Evolutionary conservation across 2,797 vertebrate species (phyloP), one percentile per base, ranked within the genome.

Genomic region (Crenuchus spilurus): DNA sequence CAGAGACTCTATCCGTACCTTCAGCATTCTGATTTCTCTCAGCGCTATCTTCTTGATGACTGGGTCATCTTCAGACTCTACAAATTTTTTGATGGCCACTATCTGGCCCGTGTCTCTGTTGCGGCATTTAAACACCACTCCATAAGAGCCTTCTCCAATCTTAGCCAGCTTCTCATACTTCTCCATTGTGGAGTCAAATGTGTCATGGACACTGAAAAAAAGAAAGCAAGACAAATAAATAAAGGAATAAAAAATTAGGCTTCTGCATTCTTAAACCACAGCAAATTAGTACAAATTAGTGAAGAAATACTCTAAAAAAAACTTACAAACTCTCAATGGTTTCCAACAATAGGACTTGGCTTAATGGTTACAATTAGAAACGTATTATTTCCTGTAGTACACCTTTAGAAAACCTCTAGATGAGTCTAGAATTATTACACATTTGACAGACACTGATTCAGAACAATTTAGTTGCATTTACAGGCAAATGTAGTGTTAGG

Each of bases 61-160:
- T 0, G 95, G 95, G 65, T 96, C 94, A 0, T 96, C 95, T 81
- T 96, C 94, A 0, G 95, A 95, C 76, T 96, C 94, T 81, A 96
- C 92, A 84, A 96, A 96, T 80, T 94, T 95, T 88, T 96, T 96
- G 85, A 96, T 94, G 80, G 95, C 95, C 0, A 96, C 95, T 9
- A 95, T 88, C 85, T 96, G 94, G 3, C 94, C 95, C 0, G 91
- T 93, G 10, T 94, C 93, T 80, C 90, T 92, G 84, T 95, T 92
- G 87, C 92, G 92, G 89, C 95, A 96, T 52, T 96, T 96, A 83
- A 96, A 96, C 73, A 96, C 95, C 77, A 95, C 92, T 0, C 95
- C 95, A 0, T 96, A 95, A 37, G 95, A 95, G 0, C 95, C 95
- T 79, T 96, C 95, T 16, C 95, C 95, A 1, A 95, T 96, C 84